A percentile compares a stretch with the other conserved stretches of the same genome.
phyloP scores from a whole-genome alignment of 2,888 invertebrate genomes.

The Amblyjoppa proteus region DNA sequence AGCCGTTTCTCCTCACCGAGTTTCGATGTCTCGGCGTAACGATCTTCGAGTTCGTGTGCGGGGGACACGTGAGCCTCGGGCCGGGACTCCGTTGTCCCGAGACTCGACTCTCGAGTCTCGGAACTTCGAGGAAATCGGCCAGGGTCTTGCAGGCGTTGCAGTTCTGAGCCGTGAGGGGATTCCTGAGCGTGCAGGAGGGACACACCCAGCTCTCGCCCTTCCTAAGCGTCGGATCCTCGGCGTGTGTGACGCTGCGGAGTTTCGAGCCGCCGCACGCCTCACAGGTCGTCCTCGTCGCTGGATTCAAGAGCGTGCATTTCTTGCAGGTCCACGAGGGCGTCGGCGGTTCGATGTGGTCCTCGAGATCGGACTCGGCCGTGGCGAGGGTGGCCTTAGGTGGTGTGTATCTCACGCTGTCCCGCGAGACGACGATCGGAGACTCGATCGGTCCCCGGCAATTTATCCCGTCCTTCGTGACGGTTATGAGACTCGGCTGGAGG shows the following conservation, averaged over 20 bases:
- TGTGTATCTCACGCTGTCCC: constrained; percentile 83
- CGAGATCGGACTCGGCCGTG: constrained; percentile 85
- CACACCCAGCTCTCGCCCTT: constrained; percentile 90
- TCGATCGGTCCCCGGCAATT: constrained; percentile 80
- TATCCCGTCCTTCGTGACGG: constrained; percentile 87
- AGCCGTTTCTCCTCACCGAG: constrained; percentile 81
- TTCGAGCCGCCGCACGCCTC: constrained; percentile 95
- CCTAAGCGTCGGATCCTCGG: constrained; percentile 89
- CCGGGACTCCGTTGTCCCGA: constrained; percentile 82
- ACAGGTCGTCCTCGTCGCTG: constrained; percentile 90
- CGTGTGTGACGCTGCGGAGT: constrained; percentile 88
- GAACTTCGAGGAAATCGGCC: constrained; percentile 84
- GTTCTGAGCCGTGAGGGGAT: constrained; percentile 88
- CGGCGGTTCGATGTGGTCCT: constrained; percentile 87
- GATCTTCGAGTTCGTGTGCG: constrained; percentile 78
- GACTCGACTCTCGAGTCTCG: constrained; percentile 75
- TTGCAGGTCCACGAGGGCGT: constrained; percentile 91
- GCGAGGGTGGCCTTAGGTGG: constrained; percentile 84
- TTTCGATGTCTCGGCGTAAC: constrained; percentile 82
- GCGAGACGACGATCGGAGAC: constrained; percentile 83
- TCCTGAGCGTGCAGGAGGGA: constrained; percentile 93
- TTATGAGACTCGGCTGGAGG: constrained; percentile 90
- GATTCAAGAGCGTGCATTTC: constrained; percentile 95
- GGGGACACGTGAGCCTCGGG: constrained; percentile 76
- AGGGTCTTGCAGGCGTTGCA: constrained; percentile 93